phyloP scores from a whole-genome alignment of 2,797 vertebrate species.

The Vireo griseus region DNA sequence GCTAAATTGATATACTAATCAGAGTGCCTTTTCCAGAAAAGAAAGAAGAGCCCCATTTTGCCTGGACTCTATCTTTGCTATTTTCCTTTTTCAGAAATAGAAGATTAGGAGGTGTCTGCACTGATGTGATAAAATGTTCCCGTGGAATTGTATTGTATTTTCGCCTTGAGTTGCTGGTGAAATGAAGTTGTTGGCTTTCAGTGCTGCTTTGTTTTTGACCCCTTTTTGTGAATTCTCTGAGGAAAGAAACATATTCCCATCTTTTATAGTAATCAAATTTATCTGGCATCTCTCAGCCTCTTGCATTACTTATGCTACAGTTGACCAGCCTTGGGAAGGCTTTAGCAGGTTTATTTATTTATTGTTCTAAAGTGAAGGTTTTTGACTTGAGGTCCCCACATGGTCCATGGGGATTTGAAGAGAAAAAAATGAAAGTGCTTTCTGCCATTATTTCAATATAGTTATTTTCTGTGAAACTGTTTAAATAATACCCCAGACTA shows the following conservation, averaged over 20 bases:
- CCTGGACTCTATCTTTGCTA: slow-evolving; percentile 41
- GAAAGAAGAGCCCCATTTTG: slow-evolving; percentile 58
- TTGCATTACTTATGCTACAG: slow-evolving; percentile 84
- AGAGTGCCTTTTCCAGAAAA: slow-evolving; percentile 58
- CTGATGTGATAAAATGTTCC: slow-evolving; percentile 74
- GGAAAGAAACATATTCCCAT: slow-evolving; percentile 84
- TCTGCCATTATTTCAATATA: slow-evolving; percentile 16
- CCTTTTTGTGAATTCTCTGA: slow-evolving; percentile 84
- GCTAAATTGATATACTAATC: slow-evolving; percentile 62
- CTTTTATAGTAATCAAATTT: slow-evolving; percentile 95
- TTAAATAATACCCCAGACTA: background rate
- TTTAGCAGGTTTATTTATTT: slow-evolving; percentile 80
- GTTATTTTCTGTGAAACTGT: background rate
- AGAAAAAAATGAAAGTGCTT: slow-evolving; percentile 61
- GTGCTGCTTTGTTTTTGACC: slow-evolving; percentile 81
- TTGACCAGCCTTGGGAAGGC: slow-evolving; percentile 78
- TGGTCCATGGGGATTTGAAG: slow-evolving; percentile 63
- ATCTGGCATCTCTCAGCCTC: slow-evolving; percentile 83
- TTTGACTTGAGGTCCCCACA: slow-evolving; percentile 80
- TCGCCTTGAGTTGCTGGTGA: slow-evolving; percentile 72
- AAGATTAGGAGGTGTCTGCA: slow-evolving; percentile 72
- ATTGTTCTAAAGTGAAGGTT: slow-evolving; percentile 83
- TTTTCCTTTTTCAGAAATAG: slow-evolving; percentile 67
- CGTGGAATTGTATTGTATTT: slow-evolving; percentile 74
- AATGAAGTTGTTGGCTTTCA: slow-evolving; percentile 80